These are phyloP conservation scores for Varanus komodoensis DNA, from an alignment of 2,113 vertebrate genomes.

Conservation along the genomic window DNA sequence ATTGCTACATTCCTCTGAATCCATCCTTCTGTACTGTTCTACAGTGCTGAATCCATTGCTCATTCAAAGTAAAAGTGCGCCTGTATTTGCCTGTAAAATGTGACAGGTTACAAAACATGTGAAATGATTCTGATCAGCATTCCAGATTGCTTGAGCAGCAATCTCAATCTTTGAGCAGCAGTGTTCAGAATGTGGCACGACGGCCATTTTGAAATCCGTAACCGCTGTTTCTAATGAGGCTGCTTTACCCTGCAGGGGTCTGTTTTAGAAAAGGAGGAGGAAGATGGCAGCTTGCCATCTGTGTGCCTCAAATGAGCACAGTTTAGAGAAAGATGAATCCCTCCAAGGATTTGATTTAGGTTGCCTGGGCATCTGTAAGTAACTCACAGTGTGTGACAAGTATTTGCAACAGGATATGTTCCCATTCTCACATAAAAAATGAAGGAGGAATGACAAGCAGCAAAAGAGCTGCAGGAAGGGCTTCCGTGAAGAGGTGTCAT, in stretches of 20 bases:
- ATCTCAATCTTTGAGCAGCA: neutral
- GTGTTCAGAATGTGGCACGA: neutral
- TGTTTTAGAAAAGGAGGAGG: neutral
- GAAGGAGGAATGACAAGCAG: conserved; percentile 18
- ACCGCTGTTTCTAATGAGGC: conserved; percentile 26
- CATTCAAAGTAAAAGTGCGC: neutral
- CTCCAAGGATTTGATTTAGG: conserved; percentile 56
- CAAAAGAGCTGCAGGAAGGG: conserved; percentile 24
- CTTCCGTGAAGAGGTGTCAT: conserved; percentile 37
- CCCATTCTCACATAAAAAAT: conserved; percentile 43
- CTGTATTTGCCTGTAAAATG: neutral
- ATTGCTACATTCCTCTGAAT: too few species aligned
- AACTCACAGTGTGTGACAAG: conserved; percentile 49
- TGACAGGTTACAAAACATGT: neutral
- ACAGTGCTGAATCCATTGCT: neutral
- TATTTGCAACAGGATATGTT: conserved; percentile 60
- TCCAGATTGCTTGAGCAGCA: conserved; percentile 3
- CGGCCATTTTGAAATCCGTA: conserved; percentile 35
- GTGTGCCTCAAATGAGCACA: conserved; percentile 43
- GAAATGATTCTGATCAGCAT: conserved; percentile 31
- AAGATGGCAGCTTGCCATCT: conserved; percentile 46
- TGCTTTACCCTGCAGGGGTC: conserved; percentile 32
- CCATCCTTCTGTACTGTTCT: too few species aligned
- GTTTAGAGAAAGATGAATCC: conserved; percentile 44
- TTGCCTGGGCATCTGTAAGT: conserved; percentile 29